phyloP scores from a whole-genome alignment of 2,888 invertebrate genomes.

The Stomorhina lunata region DNA sequence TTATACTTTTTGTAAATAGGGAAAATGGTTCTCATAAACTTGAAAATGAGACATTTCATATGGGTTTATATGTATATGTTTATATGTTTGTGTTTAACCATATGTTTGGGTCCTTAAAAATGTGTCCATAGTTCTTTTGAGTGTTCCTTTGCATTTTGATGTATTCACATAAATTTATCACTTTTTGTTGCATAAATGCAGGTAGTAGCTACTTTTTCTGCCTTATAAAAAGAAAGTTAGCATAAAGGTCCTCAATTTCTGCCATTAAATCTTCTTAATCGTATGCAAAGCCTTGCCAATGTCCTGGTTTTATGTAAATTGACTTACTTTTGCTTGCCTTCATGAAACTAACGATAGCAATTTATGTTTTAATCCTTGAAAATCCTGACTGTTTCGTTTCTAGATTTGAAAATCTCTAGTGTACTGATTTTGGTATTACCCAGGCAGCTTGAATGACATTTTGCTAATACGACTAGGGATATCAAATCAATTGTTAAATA shows the following conservation, averaged over 20 bases:
- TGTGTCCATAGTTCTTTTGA: not conserved
- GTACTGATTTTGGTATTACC: conserved; percentile 49
- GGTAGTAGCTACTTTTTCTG: not conserved
- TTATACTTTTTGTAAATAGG: not conserved
- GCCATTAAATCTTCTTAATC: conserved; percentile 51
- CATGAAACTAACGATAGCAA: not conserved
- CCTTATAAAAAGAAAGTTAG: conserved; percentile 30
- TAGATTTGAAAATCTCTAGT: conserved; percentile 46
- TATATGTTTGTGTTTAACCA: too few relatives aligned
- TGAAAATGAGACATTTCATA: not conserved
- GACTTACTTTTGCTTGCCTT: not conserved
- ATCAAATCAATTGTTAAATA: conserved; percentile 16
- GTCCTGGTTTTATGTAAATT: conserved; percentile 37
- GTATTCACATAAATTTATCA: conserved; percentile 31
- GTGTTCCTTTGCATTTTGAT: not conserved
- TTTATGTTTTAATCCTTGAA: conserved; percentile 17
- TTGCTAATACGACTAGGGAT: conserved; percentile 2
- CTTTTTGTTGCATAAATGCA: conserved; percentile 52
- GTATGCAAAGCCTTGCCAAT: conserved; percentile 41
- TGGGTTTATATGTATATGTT: not conserved
- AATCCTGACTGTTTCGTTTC: not conserved
- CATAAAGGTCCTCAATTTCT: conserved; percentile 49
- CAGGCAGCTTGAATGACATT: conserved; percentile 31
- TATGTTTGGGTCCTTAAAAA: not conserved
- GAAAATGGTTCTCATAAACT: not conserved